Conservation (phyloP, 1,140 invertebrate species). For the Hermatobates lingyangjiaoensis region DNA sequence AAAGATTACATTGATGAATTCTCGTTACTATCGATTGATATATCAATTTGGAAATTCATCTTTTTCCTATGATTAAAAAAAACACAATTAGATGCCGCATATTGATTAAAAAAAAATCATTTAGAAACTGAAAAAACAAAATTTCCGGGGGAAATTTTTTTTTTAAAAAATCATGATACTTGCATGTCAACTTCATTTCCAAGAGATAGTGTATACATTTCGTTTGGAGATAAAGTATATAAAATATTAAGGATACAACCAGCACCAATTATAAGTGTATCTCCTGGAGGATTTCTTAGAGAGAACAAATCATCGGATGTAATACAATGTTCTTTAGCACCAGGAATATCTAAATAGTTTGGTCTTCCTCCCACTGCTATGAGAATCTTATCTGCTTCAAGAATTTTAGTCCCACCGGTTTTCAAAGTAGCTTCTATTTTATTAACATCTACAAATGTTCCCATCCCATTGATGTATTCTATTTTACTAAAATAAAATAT, state of each 20-base stretch:
- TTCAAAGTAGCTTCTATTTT: constrained; percentile 57
- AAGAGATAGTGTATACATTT: not conserved
- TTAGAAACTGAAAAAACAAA: too few relatives aligned
- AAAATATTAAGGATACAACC: constrained; percentile 54
- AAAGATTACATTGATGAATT: too few relatives aligned
- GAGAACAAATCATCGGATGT: constrained; percentile 96
- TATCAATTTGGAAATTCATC: too few relatives aligned
- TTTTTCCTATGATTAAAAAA: too few relatives aligned
- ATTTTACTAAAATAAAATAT: constrained; percentile 42
- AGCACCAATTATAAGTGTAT: constrained; percentile 84
- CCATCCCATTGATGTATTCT: constrained; percentile 81
- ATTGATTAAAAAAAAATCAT: too few relatives aligned
- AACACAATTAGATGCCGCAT: too few relatives aligned
- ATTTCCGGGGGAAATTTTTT: too few relatives aligned
- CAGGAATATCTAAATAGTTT: constrained; percentile 63
- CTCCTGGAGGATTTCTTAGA: constrained; percentile 66
- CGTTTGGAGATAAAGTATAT: constrained; percentile 7
- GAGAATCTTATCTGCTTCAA: constrained; percentile 69
- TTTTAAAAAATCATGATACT: too few relatives aligned
- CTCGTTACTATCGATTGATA: too few relatives aligned
- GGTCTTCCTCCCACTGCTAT: constrained; percentile 88
- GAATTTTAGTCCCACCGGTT: constrained; percentile 48
- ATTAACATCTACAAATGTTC: constrained; percentile 62
- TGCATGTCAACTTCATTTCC: too few relatives aligned
- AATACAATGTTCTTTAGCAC: constrained; percentile 74